These are phyloP conservation scores for Aspiorhynchus laticeps DNA, from an alignment of 2,113 vertebrate genomes.

Conservation along the genomic window DNA sequence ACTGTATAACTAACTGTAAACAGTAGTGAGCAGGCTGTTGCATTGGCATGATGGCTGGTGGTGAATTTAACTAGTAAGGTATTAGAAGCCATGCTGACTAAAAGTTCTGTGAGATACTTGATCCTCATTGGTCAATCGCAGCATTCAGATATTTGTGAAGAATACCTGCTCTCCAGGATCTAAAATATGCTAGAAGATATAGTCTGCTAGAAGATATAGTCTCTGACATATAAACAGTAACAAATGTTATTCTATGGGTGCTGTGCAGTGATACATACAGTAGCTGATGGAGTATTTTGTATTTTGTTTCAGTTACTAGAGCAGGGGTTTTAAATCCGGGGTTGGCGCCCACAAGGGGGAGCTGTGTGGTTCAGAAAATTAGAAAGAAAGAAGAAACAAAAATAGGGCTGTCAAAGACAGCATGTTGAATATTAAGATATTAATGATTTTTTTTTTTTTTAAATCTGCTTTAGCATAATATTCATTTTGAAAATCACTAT, in stretches of 20 bases:
- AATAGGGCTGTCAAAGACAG: not conserved
- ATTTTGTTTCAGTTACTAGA: not conserved
- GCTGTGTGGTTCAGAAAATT: too few species aligned
- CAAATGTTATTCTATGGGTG: not conserved
- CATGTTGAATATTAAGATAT: not conserved
- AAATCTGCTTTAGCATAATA: not conserved
- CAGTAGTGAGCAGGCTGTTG: not conserved
- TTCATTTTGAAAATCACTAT: too few species aligned
- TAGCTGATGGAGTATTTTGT: not conserved
- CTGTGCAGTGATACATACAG: not conserved
- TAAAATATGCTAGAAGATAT: too few species aligned
- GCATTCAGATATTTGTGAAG: not conserved
- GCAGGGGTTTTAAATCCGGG: too few species aligned
- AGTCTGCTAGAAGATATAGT: not conserved
- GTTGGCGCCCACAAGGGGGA: not conserved
- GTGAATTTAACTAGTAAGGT: not conserved
- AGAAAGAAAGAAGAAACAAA: not conserved
- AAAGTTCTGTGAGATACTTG: not conserved
- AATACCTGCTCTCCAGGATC: not conserved
- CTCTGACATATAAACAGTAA: not conserved
- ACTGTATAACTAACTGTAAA: conserved; percentile 13
- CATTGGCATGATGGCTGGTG: not conserved
- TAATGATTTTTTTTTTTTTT: not conserved
- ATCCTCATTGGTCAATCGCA: not conserved
- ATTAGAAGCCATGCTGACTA: not conserved